Evolutionary conservation across 1,140 invertebrate genomes (phyloP).

Genomic region (Telenomus remus): DNA sequence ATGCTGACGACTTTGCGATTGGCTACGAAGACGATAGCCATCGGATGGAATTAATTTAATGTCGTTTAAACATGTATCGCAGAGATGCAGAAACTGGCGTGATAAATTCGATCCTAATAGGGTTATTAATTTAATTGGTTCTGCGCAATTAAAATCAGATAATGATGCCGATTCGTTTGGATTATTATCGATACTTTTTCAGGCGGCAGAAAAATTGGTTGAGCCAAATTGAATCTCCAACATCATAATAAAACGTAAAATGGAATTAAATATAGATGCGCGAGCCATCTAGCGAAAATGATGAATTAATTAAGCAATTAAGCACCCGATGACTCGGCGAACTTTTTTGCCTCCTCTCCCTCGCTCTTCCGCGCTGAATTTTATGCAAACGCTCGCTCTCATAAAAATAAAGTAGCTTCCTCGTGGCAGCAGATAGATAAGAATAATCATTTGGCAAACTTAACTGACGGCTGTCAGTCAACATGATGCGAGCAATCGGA

Average conservation of each 20-base stretch:
- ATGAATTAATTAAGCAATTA: constrained; percentile 43
- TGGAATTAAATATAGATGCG: constrained; percentile 16
- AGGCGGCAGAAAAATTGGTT: constrained; percentile 33
- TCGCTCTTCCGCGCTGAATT: not conserved
- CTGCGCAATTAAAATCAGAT: constrained; percentile 37
- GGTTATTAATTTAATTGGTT: constrained; percentile 43
- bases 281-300: constrained; percentile 14
- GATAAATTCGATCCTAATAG: constrained; percentile 35
- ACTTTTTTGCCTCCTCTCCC: constrained; percentile 17
- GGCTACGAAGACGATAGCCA: no score
- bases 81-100: constrained; percentile 18
- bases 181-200: constrained; percentile 21
- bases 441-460: constrained; percentile 48
- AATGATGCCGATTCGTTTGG: constrained; percentile 38
- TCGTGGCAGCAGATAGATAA: constrained; percentile 37
- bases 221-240: constrained; percentile 42
- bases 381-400: constrained; percentile 27
- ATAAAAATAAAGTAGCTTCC: constrained; percentile 38
- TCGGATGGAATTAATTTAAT: constrained; percentile 24
- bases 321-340: constrained; percentile 22
- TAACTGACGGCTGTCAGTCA: constrained; percentile 50
- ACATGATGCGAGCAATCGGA: constrained; percentile 32
- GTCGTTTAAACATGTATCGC: constrained; percentile 21
- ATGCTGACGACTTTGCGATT: no score
- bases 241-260: constrained; percentile 36